Evolutionary conservation across 1,140 invertebrate species (phyloP).

Genomic region (Nilaparvata lugens): DNA sequence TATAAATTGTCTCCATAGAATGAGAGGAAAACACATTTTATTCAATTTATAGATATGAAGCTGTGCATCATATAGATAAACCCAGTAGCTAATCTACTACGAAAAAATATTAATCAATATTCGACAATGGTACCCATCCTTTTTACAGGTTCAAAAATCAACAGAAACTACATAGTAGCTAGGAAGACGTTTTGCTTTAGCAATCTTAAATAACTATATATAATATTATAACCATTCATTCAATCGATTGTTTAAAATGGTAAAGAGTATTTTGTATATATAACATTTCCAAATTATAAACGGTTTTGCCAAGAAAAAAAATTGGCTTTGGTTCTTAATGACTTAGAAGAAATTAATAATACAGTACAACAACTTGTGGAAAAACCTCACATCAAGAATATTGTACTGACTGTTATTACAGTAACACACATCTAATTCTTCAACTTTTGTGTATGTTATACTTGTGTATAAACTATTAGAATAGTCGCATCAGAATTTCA

Average conservation of each 20-base stretch:
- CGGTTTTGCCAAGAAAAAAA: neutral
- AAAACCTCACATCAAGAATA: constrained; percentile 4
- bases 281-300: neutral
- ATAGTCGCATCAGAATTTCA: neutral
- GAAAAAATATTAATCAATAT: neutral
- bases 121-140: neutral
- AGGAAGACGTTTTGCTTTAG: constrained; percentile 15
- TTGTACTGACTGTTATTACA: constrained; percentile 1
- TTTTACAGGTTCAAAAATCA: neutral
- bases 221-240: no score
- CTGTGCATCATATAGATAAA: neutral
- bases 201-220: constrained; percentile 1
- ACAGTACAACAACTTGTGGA: neutral
- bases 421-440: neutral
- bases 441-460: neutral
- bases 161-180: neutral
- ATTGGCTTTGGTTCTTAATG: constrained; percentile 13
- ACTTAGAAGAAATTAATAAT: neutral
- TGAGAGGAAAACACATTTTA: neutral
- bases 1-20: neutral
- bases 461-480: neutral
- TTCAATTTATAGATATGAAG: neutral
- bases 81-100: neutral
- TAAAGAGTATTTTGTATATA: no score
- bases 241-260: no score